These are phyloP conservation scores for Actias luna DNA, from an alignment of 2,888 invertebrate species.

Conservation along the genomic window DNA sequence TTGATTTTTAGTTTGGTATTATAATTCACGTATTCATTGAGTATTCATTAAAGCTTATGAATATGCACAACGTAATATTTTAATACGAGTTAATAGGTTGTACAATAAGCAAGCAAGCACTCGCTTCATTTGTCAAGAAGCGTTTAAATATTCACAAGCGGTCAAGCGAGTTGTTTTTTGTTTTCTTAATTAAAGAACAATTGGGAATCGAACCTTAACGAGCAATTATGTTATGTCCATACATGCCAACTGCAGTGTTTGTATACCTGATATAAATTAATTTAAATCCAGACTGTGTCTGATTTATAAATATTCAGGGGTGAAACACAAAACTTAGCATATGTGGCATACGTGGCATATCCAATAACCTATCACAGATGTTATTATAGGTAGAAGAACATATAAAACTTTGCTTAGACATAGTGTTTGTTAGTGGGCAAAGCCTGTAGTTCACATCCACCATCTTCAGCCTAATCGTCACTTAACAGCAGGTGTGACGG, in stretches of 20 bases:
- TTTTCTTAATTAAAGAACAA: constrained; percentile 75
- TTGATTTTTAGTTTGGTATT: constrained; percentile 12
- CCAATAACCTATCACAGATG: constrained; percentile 79
- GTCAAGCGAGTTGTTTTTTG: constrained; percentile 49
- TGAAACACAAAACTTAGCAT: constrained; percentile 62
- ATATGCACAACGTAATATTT: constrained; percentile 38
- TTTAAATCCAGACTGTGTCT: constrained; percentile 54
- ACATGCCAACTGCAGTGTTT: constrained; percentile 51
- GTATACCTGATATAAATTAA: constrained; percentile 68
- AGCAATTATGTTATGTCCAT: constrained; percentile 75
- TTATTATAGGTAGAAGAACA: constrained; percentile 79
- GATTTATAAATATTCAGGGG: constrained; percentile 75
- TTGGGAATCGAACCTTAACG: constrained; percentile 71
- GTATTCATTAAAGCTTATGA: neutral
- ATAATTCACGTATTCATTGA: neutral
- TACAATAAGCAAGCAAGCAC: constrained; percentile 9
- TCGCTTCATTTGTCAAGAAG: constrained; percentile 47
- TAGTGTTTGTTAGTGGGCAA: constrained; percentile 62
- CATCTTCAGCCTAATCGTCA: too few species aligned
- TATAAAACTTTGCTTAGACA: constrained; percentile 71
- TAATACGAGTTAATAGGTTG: constrained; percentile 10
- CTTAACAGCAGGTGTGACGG: constrained; percentile 4
- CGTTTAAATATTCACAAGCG: constrained; percentile 48
- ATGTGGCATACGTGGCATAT: constrained; percentile 71
- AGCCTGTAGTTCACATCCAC: constrained; percentile 65